Base-by-base conservation (phyloP, 2,797 vertebrate species). In the Meda fulgida region DNA sequence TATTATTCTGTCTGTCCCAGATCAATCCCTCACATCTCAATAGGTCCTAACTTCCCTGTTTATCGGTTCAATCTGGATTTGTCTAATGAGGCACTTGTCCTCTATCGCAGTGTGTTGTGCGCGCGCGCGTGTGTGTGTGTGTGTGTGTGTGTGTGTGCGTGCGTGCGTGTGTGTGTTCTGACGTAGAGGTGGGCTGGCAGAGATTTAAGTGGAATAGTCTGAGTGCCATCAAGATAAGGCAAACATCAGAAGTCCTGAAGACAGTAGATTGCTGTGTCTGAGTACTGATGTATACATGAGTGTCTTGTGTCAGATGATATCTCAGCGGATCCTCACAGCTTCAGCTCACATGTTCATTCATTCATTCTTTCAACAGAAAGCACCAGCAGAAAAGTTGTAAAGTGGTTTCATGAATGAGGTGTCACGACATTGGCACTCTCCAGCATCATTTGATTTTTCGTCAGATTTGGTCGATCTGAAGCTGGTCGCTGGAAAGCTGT, bases 111-210 rank as follows among this genome's bases (percentile, higher is more conserved):
- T 18, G 26, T 23, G 69, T 43, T 46, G 13, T 46, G 43, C 13
- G 11, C 3, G 48, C 4, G 26, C 36, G 38, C 4, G 36, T 29
- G 77, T 26, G 73, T 36, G 36, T 40, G 40, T 40, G 40, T 11
- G 40, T 40, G 40, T 3, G 40, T 18, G 48, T 23, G 53, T 14
- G 58, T 29, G 63, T 18, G 48, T 8, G 18, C 36, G 38, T 7
- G 40, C n/a, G 78, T 31, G 67, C 14, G 46, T 31, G 72, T 2
- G 69, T 43, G 80, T 5, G 89, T 90, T 93, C 66, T 95, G 95
- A 95, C 95, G 94, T 93, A 92, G 84, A 87, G 94, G 94, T 95
- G 94, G 95, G 95, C 94, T 89, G 95, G 94, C 94, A 89, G 55
- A 94, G 92, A 90, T 90, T 88, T 90, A 93, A 92, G 93, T 93